Base-by-base conservation (phyloP, 2,113 vertebrate genomes). In the Danionella cerebrum region DNA sequence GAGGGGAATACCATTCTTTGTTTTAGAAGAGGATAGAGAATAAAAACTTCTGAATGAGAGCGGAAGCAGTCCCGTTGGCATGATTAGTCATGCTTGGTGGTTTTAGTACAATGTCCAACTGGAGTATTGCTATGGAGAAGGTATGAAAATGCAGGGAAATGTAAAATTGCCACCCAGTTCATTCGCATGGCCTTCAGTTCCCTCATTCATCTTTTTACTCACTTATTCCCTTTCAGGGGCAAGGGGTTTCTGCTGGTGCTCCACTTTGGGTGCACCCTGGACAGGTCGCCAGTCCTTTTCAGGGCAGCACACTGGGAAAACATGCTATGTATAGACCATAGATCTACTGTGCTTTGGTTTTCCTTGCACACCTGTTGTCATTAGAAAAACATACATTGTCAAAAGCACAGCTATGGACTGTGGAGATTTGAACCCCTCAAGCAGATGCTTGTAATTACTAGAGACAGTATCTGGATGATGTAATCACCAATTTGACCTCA, bases 1-100 rank as follows among this genome's bases (percentile, higher is more conserved):
- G 72, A 73, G 63, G 55, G 51, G 66, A 38, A 58, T 48, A 11
- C 44, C 38, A 18, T 68, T 52, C 66, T 76, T 75, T 71, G 63
- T 75, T 58, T 38, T 50, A 65, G 51, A 64, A 67, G 45, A 63
- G 52, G 45, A 58, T 52, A 62, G 41, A 47, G 68, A 57, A 35
- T 25, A 31, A 71, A 27, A 65, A 72, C 60, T 70, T 47, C 62
- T 47, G 65, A 66, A 54, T 68, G 62, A 74, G 53, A 57, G 22
- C 11, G 4, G 39, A 53, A 70, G 51, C 58, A 64, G 59, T 64
- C 44, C n/a, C 38, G 39, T 60, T 44, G 62, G 54, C 47, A 53
- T 16, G 55, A 77, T 50, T 36, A 55, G 51, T 47, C 47, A 44
- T 38, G 35, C 55, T 29, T 41, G 52, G 48, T 42, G 53, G 63